Conservation (phyloP, 2,113 vertebrate species). For the Rhadina sibilatrix region DNA sequence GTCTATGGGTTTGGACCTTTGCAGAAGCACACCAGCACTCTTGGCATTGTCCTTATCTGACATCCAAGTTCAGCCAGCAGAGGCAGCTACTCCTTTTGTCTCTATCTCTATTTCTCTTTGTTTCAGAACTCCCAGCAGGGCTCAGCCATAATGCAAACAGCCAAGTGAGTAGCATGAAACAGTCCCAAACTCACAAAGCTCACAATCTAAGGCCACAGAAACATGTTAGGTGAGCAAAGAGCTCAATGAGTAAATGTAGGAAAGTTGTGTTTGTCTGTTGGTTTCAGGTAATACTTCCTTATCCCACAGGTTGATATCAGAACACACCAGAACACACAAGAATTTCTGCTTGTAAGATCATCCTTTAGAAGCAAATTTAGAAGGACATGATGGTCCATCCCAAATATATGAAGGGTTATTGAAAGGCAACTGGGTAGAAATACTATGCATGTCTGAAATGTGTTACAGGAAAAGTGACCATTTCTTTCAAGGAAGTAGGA, state of each 20-base stretch:
- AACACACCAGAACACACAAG: neutral
- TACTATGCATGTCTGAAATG: neutral
- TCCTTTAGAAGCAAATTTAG: neutral
- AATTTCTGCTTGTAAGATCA: neutral
- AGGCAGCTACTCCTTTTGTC: neutral
- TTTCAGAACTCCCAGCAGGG: neutral
- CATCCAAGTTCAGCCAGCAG: neutral
- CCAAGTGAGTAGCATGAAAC: neutral
- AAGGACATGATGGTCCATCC: neutral
- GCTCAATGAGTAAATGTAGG: neutral
- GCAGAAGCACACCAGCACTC: neutral
- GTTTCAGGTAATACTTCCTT: neutral
- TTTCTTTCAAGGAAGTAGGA: neutral
- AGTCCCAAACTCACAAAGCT: neutral
- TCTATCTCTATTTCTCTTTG: neutral
- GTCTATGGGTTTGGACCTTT: neutral
- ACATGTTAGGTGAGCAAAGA: neutral
- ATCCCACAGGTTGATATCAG: fast-evolving
- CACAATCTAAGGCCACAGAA: neutral
- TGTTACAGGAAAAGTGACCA: neutral
- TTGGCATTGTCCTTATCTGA: neutral
- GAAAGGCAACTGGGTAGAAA: neutral
- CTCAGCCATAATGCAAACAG: fast-evolving
- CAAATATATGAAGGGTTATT: neutral
- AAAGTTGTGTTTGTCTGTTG: neutral